Conservation (phyloP, 1,140 invertebrate species). For the Drosophila arizonae region DNA sequence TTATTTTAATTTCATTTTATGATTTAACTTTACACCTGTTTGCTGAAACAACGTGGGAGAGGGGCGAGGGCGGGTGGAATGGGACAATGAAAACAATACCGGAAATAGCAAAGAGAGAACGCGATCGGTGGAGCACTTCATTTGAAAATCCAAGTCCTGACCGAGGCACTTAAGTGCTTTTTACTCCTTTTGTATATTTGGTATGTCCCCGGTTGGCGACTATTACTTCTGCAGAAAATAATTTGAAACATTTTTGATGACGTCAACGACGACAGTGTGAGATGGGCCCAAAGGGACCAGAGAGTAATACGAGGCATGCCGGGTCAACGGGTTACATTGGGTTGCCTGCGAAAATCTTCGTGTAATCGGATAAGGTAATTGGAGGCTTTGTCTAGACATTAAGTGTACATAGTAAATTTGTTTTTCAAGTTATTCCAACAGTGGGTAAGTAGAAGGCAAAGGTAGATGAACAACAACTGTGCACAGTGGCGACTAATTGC, state of each 20-base stretch:
- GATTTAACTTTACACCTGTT: slow-evolving; percentile 83
- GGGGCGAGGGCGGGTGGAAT: background rate
- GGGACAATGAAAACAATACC: slow-evolving; percentile 34
- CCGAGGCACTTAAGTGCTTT: slow-evolving; percentile 77
- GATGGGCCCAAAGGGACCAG: slow-evolving; percentile 56
- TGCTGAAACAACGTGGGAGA: slow-evolving; percentile 38
- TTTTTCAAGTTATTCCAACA: slow-evolving; percentile 58
- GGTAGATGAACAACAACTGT: slow-evolving; percentile 31
- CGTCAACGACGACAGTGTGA: slow-evolving; percentile 42
- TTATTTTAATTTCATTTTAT: slow-evolving; percentile 83
- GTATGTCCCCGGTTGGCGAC: slow-evolving; percentile 45
- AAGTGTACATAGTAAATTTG: slow-evolving; percentile 82
- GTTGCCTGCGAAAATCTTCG: slow-evolving; percentile 68
- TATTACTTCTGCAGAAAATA: slow-evolving; percentile 70
- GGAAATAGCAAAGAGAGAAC: slow-evolving; percentile 44
- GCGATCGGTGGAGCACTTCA: slow-evolving; percentile 65
- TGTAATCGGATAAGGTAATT: slow-evolving; percentile 83
- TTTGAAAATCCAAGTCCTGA: slow-evolving; percentile 71
- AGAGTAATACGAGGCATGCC: slow-evolving; percentile 68
- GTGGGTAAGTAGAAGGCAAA: slow-evolving; percentile 16
- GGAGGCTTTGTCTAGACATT: slow-evolving; percentile 83
- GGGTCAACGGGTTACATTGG: slow-evolving; percentile 68
- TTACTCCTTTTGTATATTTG: slow-evolving; percentile 42
- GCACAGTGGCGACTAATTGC: slow-evolving; percentile 33
- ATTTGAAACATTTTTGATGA: slow-evolving; percentile 70